Evolutionary conservation across 2,888 invertebrate species (phyloP), one percentile per base, ranked within the genome.

Genomic region (Ditylenchus weischeri): DNA sequence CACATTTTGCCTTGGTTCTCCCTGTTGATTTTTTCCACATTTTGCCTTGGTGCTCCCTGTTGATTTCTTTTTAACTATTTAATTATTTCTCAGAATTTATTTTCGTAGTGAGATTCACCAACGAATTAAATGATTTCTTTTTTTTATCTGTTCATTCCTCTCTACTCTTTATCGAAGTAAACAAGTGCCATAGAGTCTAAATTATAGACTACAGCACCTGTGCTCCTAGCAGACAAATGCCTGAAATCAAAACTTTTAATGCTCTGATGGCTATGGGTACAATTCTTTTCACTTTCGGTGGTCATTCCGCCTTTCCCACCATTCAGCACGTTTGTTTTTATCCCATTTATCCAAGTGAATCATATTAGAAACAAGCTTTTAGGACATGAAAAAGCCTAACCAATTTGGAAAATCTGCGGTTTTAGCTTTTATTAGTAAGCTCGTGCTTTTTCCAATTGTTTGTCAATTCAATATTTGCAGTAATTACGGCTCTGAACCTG

Each of bases 241-340:
- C 66, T 21, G n/a, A 49, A 35, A 61, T 66, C 43, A 43, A 38
- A 38, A 23, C 48, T 19, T 47, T 21, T 36, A 66, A 66, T 43
- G 59, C 38, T n/a, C 62, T 66, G 38, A 36, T 29, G 43, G 66
- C 66, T 23, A 48, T 66, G 21, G 66, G 66, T 0, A 66, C 66
- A 13, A 68, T 62, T 36, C 49, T 69, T 38, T 58, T 67, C 50
- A 54, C 57, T 43, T 67, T 59, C 54, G 67, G 59, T 48, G 78
- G 78, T 54, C 72, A 77, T 61, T 75, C 78, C 6, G 78, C 79
- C 13, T 78, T 76, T 19, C 76, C 76, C 10, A 76, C 76, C 11
- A 76, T 76, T 60, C 76, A 76, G 49, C 76, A 76, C 63, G 76
- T 50, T 4, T 50, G 50, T 6, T 50, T 18, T 19, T 50, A 50